phyloP scores from a whole-genome alignment of 2,888 invertebrate species.

The Hecatera dysodea region DNA sequence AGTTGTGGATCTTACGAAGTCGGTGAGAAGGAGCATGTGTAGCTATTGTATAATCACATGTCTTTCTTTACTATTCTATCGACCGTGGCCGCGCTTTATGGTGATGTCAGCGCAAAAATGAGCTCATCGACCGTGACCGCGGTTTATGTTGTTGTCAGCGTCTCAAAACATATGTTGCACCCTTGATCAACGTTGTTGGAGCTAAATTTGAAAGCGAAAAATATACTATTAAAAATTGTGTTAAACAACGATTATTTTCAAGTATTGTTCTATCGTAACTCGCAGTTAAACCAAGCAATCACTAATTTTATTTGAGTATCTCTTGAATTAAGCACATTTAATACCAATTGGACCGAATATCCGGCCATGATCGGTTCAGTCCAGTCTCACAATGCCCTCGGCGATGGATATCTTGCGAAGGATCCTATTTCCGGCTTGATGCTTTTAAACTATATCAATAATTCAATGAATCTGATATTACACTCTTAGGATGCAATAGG shows the following conservation, averaged over 20 bases:
- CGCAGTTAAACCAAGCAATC: background rate
- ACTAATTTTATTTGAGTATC: slow-evolving; percentile 11
- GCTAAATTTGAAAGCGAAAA: no score
- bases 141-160: no score
- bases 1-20: no score
- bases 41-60: no score
- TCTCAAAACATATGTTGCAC: no score
- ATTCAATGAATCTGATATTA: slow-evolving; percentile 36
- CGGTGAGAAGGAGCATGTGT: no score
- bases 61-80: no score
- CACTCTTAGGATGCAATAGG: background rate
- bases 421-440: slow-evolving; percentile 43
- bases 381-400: slow-evolving; percentile 31
- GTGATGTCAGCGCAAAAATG: no score
- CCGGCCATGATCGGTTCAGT: slow-evolving; percentile 15
- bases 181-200: no score
- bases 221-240: no score
- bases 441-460: slow-evolving; percentile 47
- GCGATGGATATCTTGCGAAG: slow-evolving; percentile 40
- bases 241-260: background rate
- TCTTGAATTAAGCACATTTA: slow-evolving; percentile 31
- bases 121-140: no score
- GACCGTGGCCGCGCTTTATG: no score
- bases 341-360: slow-evolving; percentile 42
- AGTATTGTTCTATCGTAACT: slow-evolving; percentile 4